phyloP scores from a whole-genome alignment of 2,888 invertebrate species.

The Polydrusus tereticollis region DNA sequence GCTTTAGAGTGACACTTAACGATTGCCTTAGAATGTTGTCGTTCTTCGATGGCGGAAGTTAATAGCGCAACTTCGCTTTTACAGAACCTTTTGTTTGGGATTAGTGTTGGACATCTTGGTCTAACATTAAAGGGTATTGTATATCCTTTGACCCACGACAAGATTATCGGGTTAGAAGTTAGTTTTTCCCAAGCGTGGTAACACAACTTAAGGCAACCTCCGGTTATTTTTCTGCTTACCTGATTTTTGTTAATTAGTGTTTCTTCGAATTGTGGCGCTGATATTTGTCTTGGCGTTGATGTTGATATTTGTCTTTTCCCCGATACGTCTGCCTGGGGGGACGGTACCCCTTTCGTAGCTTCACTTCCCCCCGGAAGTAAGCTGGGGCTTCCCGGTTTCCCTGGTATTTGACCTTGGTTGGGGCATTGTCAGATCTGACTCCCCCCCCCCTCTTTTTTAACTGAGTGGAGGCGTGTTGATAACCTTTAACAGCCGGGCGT shows the following conservation, averaged over 20 bases:
- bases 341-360: conserved; percentile 17
- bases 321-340: conserved; percentile 7
- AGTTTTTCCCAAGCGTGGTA: conserved; percentile 13
- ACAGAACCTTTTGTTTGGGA: too few species aligned
- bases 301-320: too few species aligned
- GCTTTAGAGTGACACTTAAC: conserved; percentile 2
- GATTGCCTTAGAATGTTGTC: conserved; percentile 5
- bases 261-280: too few species aligned
- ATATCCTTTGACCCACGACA: conserved; percentile 35
- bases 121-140: background rate
- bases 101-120: background rate
- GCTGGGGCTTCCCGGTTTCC: conserved; percentile 36
- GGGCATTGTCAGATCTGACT: background rate
- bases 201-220: conserved; percentile 12
- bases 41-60: background rate
- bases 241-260: too few species aligned
- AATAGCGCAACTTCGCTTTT: background rate
- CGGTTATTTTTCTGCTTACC: background rate
- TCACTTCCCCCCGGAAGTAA: conserved; percentile 10
- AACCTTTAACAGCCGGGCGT: background rate
- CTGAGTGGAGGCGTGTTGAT: background rate
- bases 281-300: too few species aligned
- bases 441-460: conserved; percentile 19
- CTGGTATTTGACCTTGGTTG: background rate
- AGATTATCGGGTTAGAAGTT: conserved; percentile 16